Percentiles rank a stretch among this genome's conserved stretches.
These are phyloP conservation scores for Monomorium pharaonis DNA, from an alignment of 1,140 invertebrate species.

Conservation along the genomic window DNA sequence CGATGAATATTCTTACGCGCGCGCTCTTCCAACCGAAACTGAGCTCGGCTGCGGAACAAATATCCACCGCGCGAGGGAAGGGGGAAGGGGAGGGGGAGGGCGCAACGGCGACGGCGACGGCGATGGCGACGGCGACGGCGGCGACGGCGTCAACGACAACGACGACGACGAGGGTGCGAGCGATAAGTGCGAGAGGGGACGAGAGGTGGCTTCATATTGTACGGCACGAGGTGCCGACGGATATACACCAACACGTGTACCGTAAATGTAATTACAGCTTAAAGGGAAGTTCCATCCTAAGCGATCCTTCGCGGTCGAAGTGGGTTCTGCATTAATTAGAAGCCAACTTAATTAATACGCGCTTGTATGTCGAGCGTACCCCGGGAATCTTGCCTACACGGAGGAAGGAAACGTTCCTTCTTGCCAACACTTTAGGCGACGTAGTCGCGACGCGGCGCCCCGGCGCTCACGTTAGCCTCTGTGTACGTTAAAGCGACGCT, in stretches of 20 bases:
- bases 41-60: conserved; percentile 33
- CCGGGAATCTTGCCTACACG: background rate
- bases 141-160: background rate
- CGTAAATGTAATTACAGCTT: conserved; percentile 76
- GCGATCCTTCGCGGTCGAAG: conserved; percentile 67
- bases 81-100: no score
- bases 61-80: background rate
- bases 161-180: conserved; percentile 17
- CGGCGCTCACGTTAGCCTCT: background rate
- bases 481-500: background rate
- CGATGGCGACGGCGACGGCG: background rate
- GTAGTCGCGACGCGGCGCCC: background rate
- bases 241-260: conserved; percentile 68
- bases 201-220: conserved; percentile 47
- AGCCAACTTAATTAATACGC: conserved; percentile 70
- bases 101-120: background rate
- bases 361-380: conserved; percentile 35
- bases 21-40: conserved; percentile 29
- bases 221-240: conserved; percentile 51
- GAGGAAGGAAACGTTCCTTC: background rate
- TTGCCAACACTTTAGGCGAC: conserved; percentile 5
- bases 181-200: conserved; percentile 35
- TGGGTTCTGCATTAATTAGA: conserved; percentile 69
- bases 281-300: conserved; percentile 66
- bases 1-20: conserved; percentile 60